A percentile compares a stretch with the other conserved stretches of the same genome.
Conservation (phyloP, 1,140 invertebrate species). For the Drosophila ananassae region DNA sequence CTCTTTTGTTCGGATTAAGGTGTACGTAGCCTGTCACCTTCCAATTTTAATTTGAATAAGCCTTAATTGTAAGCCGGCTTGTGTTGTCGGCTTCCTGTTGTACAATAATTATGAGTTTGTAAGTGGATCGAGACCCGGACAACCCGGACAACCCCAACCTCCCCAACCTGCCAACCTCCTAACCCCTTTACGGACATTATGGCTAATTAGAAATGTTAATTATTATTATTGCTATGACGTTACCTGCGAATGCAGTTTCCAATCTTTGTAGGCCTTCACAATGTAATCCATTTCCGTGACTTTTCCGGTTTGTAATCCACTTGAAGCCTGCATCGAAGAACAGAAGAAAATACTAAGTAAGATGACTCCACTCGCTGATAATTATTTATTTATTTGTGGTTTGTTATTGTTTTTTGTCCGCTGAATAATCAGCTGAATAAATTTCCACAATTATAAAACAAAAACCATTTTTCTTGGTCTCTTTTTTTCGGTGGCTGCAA, state of each 20-base stretch:
- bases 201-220: neutral
- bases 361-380: constrained; percentile 10
- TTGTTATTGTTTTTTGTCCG: constrained; percentile 7
- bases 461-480: constrained; percentile 10
- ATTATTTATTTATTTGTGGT: constrained; percentile 14
- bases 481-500: constrained; percentile 33
- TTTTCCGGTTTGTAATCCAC: constrained; percentile 6
- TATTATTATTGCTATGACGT: constrained; percentile 19
- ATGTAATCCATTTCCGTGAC: constrained; percentile 79
- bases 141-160: constrained; percentile 6
- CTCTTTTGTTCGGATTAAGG: constrained; percentile 21
- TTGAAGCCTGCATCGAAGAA: constrained; percentile 53
- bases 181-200: neutral
- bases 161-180: constrained; percentile 15
- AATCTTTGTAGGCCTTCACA: constrained; percentile 83
- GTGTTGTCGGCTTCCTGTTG: constrained; percentile 17
- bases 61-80: constrained; percentile 22
- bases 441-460: constrained; percentile 40
- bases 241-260: constrained; percentile 83
- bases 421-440: constrained; percentile 15
- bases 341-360: constrained; percentile 55
- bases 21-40: constrained; percentile 14
- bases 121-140: constrained; percentile 15
- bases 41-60: constrained; percentile 21
- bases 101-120: constrained; percentile 22